Evolutionary conservation across 2,888 invertebrate species (phyloP), one percentile per base, ranked within the genome.

Genomic region (Agriopis leucophaearia): DNA sequence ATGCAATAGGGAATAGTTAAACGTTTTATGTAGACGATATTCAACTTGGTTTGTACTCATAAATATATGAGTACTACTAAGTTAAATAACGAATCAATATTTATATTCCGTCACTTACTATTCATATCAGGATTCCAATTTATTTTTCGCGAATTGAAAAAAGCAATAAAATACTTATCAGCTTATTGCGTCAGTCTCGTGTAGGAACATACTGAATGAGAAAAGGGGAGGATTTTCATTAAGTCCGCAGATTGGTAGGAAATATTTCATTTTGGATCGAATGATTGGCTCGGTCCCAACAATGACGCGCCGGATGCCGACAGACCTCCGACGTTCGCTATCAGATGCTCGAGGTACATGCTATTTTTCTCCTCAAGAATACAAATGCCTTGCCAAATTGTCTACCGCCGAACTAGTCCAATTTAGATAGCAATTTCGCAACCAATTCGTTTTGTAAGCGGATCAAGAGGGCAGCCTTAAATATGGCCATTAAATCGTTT

Each of bases 301-400:
- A 81, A 81, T 80, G 85, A 84, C 82, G 80, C 77, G 80, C 71
- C 76, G 82, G 81, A 79, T 79, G 83, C 79, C 83, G 88, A 88
- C 88, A 88, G 86, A 83, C 85, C 84, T 85, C 81, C 83, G 85
- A 83, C 85, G 84, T 83, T 84, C 85, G 81, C 89, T 91, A 92
- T 92, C 92, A 88, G 91, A 91, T 91, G 87, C 85, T 88, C 86
- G 84, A 84, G 88, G 88, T 89, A 90, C 85, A 87, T 87, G 91
- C 92, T 89, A 93, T 93, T 93, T 92, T 91, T 91, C 91, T 92
- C 88, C 83, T 77, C 87, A 87, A 87, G 92, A 93, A 93, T 92
- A 93, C 92, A 93, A 93, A 93, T 93, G 91, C 88, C 92, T 91
- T 90, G 91, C 92, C 91, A 92, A 93, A 92, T 92, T 90, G 93